Evolutionary conservation across 1,140 invertebrate species (phyloP).

Genomic region (Latrodectus geometricus): DNA sequence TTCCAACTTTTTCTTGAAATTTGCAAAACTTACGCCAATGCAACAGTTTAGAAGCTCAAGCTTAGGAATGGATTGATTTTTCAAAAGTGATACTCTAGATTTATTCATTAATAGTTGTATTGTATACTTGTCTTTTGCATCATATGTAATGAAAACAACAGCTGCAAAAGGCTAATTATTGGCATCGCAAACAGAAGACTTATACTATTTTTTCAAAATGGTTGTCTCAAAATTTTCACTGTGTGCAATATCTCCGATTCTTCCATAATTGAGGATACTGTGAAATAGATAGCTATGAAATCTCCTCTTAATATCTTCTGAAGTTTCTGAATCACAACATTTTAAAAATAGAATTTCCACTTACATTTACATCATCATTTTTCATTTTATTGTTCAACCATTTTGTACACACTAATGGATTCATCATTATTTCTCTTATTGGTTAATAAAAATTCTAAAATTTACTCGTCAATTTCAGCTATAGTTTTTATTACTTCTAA

Average conservation of each 20-base stretch:
- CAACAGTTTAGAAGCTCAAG: conserved; percentile 1
- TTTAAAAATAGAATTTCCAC: no score
- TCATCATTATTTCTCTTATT: no score
- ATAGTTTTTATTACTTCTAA: no score
- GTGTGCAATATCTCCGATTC: neutral
- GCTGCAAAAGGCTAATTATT: neutral
- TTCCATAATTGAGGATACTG: no score
- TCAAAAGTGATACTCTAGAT: conserved; percentile 6
- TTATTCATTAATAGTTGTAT: neutral
- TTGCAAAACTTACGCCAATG: neutral
- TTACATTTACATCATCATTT: no score
- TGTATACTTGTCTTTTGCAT: neutral
- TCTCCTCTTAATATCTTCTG: neutral
- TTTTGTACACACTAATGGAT: no score
- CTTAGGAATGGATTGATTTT: neutral
- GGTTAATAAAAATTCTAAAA: no score
- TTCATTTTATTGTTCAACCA: no score
- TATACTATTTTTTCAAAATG: neutral
- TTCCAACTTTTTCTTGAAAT: neutral
- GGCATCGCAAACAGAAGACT: neutral
- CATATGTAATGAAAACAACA: neutral
- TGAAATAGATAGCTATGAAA: neutral
- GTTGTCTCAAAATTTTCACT: neutral
- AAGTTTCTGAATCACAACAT: neutral
- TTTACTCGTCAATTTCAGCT: no score